These are phyloP conservation scores for Pachliopta kotzebuea DNA, from an alignment of 2,888 invertebrate species.

Conservation along the genomic window DNA sequence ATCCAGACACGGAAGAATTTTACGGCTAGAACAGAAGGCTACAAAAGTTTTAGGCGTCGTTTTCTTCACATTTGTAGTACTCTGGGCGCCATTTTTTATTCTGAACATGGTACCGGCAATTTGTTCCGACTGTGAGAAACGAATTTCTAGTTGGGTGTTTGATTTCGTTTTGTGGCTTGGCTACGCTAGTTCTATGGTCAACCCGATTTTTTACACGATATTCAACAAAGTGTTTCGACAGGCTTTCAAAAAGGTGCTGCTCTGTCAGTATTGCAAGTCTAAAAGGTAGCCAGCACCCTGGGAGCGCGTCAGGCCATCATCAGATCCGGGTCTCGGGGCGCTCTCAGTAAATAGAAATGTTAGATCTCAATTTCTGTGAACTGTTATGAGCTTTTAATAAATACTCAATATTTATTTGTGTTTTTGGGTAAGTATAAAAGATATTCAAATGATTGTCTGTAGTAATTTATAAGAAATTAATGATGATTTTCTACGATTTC, in stretches of 20 bases:
- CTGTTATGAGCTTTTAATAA: conserved; percentile 51
- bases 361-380: conserved; percentile 71
- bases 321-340: conserved; percentile 69
- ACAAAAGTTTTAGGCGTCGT: conserved; percentile 97
- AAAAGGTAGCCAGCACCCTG: conserved; percentile 76
- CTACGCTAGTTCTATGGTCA: conserved; percentile 96
- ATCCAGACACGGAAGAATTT: conserved; percentile 90
- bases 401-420: background rate
- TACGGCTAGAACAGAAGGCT: conserved; percentile 96
- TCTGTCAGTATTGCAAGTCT: conserved; percentile 85
- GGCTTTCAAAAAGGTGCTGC: conserved; percentile 92
- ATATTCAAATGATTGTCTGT: no score
- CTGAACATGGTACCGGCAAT: conserved; percentile 92
- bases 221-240: conserved; percentile 96
- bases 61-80: conserved; percentile 95
- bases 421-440: background rate
- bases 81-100: conserved; percentile 98
- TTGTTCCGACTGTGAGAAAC: conserved; percentile 89
- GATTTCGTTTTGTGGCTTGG: conserved; percentile 96
- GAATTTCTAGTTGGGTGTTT: conserved; percentile 88
- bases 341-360: conserved; percentile 73
- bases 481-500: background rate
- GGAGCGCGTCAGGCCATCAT: conserved; percentile 73
- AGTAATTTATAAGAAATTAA: no score
- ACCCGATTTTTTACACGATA: conserved; percentile 97